These are phyloP conservation scores for Erpetoichthys calabaricus DNA, from an alignment of 2,797 vertebrate species.

Conservation along the genomic window DNA sequence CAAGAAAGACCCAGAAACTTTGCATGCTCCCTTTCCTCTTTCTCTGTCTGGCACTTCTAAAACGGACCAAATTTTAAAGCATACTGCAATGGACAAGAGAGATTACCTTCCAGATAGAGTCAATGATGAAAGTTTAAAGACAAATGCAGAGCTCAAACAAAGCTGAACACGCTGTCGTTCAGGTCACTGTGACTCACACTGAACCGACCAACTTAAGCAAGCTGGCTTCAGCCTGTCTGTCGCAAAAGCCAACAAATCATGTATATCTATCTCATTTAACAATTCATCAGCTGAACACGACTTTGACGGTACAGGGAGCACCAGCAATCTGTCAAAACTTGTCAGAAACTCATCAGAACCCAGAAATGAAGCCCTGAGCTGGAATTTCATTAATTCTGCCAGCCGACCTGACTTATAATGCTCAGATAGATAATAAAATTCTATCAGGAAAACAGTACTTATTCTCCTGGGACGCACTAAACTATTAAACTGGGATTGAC, in stretches of 20 bases:
- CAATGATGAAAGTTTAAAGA: too few relatives aligned
- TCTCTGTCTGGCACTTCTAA: too few relatives aligned
- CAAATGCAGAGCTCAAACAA: slow-evolving; percentile 19
- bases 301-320: slow-evolving; percentile 43
- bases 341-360: slow-evolving; percentile 50
- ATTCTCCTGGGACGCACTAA: slow-evolving; percentile 24
- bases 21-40: too few relatives aligned
- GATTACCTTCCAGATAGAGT: too few relatives aligned
- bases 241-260: slow-evolving; percentile 29
- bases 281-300: slow-evolving; percentile 49
- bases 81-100: too few relatives aligned
- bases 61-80: too few relatives aligned
- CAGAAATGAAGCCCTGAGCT: slow-evolving; percentile 45
- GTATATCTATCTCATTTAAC: slow-evolving; percentile 60
- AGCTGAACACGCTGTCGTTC: slow-evolving; percentile 10
- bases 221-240: slow-evolving; percentile 24
- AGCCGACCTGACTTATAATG: slow-evolving; percentile 37
- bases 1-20: too few relatives aligned
- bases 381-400: slow-evolving; percentile 52
- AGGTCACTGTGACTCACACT: slow-evolving; percentile 8
- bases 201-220: slow-evolving; percentile 20
- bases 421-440: slow-evolving; percentile 49
- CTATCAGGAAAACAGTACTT: slow-evolving; percentile 44
- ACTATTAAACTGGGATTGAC: slow-evolving; percentile 33
- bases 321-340: slow-evolving; percentile 50